Base-by-base conservation (phyloP, 2,888 invertebrate genomes). In the Hydrotaea cyrtoneurina region DNA sequence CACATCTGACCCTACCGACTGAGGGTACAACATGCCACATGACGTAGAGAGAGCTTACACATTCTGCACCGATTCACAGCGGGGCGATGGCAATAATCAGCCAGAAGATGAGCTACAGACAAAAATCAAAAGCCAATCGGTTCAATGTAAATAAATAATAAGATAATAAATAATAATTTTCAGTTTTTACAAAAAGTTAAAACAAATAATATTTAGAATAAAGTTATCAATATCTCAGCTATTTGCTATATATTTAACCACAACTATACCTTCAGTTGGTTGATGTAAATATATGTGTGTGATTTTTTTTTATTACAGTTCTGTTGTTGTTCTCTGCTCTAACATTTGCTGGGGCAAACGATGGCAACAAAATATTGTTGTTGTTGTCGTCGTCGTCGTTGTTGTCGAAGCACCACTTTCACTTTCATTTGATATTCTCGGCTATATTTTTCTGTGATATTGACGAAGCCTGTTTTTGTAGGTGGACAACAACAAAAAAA, bases 181-280 rank as follows among this genome's bases (percentile, higher is more conserved):
- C n/a, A n/a, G n/a, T n/a, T 21, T 55, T 55, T 55, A 4, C 13
- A 17, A 53, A 53, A 4, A n/a, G n/a, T n/a, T n/a, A n/a, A n/a
- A n/a, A n/a, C n/a, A n/a, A n/a, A n/a, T n/a, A n/a, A n/a, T 4
- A 31, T 31, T 4, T 31, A 31, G 31, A 31, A 31, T 31, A 31
- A 31, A 4, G 7, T 4, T 31, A 31, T 31, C 2, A 31, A 31
- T 31, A n/a, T n/a, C n/a, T n/a, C n/a, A n/a, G n/a, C n/a, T n/a
- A n/a, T 11, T 3, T 55, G 55, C 55, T 55, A 55, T 21, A 59
- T 23, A 26, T 53, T 31, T 78, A 50, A 15, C 79, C 53, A 66
- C 64, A 36, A 73, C 66, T 74, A 13, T 39, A n/a, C 55, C 55
- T 13, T 57, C 19, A 26, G 21, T 72, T 66, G 4, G n/a, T 72